These are phyloP conservation scores for Neomonachus schauinslandi DNA, from an alignment of 2,113 vertebrate genomes.

Conservation along the genomic window DNA sequence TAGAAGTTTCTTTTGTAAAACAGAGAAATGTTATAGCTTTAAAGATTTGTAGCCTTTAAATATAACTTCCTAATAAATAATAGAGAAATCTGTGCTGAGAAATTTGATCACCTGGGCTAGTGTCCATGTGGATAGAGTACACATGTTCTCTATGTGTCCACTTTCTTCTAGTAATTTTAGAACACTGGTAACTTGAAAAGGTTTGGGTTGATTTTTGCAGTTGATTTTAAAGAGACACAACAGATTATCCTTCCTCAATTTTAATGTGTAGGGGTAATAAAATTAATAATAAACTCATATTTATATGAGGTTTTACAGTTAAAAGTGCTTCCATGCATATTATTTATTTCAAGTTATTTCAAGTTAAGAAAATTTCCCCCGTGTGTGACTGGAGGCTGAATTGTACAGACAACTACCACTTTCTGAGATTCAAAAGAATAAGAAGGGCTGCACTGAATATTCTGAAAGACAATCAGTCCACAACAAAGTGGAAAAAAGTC, in stretches of 20 bases:
- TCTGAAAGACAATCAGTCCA: constrained; percentile 82
- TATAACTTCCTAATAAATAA: constrained; percentile 23
- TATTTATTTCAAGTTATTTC: constrained; percentile 49
- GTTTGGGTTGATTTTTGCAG: constrained; percentile 38
- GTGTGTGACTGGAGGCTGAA: constrained; percentile 49
- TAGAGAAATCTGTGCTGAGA: constrained; percentile 47
- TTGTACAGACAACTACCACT: constrained; percentile 40
- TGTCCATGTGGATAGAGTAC: neutral
- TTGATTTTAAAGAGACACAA: constrained; percentile 53
- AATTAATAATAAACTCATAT: constrained; percentile 33
- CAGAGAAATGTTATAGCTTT: neutral
- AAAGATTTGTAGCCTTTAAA: constrained; percentile 2
- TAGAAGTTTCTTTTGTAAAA: constrained; percentile 47
- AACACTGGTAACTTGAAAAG: constrained; percentile 1
- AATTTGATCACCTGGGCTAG: neutral
- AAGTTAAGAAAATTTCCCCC: neutral
- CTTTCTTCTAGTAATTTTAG: constrained; percentile 39
- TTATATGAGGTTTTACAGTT: constrained; percentile 9
- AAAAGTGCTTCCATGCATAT: constrained; percentile 40
- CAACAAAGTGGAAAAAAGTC: constrained; percentile 84
- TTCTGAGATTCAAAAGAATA: constrained; percentile 79
- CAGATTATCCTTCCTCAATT: neutral
- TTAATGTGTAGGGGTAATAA: constrained; percentile 33
- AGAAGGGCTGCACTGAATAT: constrained; percentile 73
- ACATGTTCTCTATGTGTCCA: neutral